Percentiles rank a stretch among this genome's conserved stretches.
Conservation (phyloP, 2,113 vertebrate species). For the Tichodroma muraria region DNA sequence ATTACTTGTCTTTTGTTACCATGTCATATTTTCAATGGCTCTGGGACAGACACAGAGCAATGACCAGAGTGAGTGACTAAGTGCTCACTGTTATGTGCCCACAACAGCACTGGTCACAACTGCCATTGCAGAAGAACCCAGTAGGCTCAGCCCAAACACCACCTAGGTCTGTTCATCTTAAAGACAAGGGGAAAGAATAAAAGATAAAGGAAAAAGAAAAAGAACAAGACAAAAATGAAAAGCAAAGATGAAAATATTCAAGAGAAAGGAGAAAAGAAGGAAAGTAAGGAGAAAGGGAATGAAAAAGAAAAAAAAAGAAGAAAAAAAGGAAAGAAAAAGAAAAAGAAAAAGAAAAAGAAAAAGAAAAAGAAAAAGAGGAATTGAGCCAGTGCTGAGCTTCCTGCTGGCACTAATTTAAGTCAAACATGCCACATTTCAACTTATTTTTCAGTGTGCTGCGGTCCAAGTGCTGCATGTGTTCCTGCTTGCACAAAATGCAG, state of each 20-base stretch:
- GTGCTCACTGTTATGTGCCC: background rate
- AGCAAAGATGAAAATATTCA: too few species aligned
- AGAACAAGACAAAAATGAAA: accelerated
- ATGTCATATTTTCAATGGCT: background rate
- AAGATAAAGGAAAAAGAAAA: background rate
- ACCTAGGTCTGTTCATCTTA: background rate
- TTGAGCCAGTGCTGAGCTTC: background rate
- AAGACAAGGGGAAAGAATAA: background rate
- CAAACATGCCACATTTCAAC: background rate
- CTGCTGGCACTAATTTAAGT: background rate
- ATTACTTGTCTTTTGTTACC: background rate
- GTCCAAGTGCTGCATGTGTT: background rate
- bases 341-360: too few species aligned
- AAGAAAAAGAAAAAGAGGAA: background rate
- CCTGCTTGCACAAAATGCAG: background rate
- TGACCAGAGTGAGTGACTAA: background rate
- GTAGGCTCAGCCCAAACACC: background rate
- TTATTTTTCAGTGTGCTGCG: background rate
- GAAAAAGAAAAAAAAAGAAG: background rate
- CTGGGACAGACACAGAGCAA: background rate
- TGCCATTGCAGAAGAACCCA: background rate
- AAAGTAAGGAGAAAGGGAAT: background rate
- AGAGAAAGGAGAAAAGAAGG: background rate
- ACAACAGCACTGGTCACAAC: background rate
- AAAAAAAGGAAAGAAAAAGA: background rate